Evolutionary conservation across 2,888 invertebrate species (phyloP), one percentile per base, ranked within the genome.

Genomic region (Suillia variegata): DNA sequence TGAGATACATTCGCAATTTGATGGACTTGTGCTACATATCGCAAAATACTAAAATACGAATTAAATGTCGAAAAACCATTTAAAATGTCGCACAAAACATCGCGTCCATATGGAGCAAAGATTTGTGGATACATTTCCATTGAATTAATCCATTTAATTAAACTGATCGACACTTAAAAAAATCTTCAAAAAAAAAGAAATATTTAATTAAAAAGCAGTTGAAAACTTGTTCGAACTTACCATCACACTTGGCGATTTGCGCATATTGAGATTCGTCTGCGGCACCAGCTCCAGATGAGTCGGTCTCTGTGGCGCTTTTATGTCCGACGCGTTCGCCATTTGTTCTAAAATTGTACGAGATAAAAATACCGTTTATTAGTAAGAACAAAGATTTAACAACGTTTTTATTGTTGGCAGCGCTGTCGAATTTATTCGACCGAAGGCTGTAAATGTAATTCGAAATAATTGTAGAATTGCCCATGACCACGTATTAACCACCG

Each of bases 231-330:
- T 18, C 17, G n/a, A 34, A 26, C 77, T 75, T 72, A 77, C 73
- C 70, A 71, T 59, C 54, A 69, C 69, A 72, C 68, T 71, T 54
- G 73, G 70, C 62, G 77, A 70, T 71, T 81, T 81, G 63, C 78
- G 74, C 70, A 67, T 65, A 64, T 66, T 73, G 34, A 74, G 71
- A 72, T 74, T 79, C 61, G 79, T 70, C 61, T 79, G 79, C 62
- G 80, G 76, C 71, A 80, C 65, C 68, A 82, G 71, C 68, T 82
- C 83, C 76, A 81, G 74, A 71, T 80, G 82, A 70, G 74, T 82
- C 49, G 82, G 82, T 66, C 82, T 76, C 75, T 81, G 81, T 67
- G 77, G 76, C 67, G 75, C 73, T 69, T 70, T 77, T 66, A 74
- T 65, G 67, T 80, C 81, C 62, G 77, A 75, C 66, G 74, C 67